Evolutionary conservation across 2,797 vertebrate species (phyloP), one percentile per base, ranked within the genome.

Genomic region (Triplophysa bombifrons): DNA sequence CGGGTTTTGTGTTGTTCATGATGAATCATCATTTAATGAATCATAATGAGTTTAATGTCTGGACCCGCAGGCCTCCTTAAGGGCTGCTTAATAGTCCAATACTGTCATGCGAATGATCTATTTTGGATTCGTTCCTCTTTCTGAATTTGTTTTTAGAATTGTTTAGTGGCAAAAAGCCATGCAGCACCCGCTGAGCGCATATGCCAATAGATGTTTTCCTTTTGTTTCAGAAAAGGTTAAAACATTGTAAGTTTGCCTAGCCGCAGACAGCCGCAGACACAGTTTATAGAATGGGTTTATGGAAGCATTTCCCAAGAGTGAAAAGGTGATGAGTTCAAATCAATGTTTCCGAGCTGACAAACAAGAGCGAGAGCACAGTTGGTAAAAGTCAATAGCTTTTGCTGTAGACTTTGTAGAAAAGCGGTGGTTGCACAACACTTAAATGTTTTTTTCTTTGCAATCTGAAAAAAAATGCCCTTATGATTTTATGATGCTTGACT

Each of bases 401-500:
- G 41, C 56, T 65, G 53, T 34, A 65, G 58, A 67, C 58, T 82
- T 78, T 88, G 56, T 84, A 84, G 77, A 77, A 64, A 53, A 84
- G 76, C 63, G 70, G 74, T 74, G 85, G 72, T 90, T 89, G 86
- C 84, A 75, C 82, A 88, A 89, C 78, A 51, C 72, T 85, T 75
- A 89, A 81, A 84, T 81, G 74, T 81, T 81, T 61, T 86, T 88
- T 81, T 87, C 4, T 14, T 78, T 84, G 80, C 60, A 55, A 30
- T 34, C 74, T 67, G 19, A 51, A 41, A 76, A 3, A 77, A 64
- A 74, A 30, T 53, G 25, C 27, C 22, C 14, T 46, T 25, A 58
- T 61, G 64, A 20, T 60, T 20, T 55, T n/a, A 48, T 46, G 48
- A 46, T 68, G 70, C 63, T 58, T 66, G 34, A 51, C 74, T 58